Evolutionary conservation across 1,140 invertebrate genomes (phyloP), one percentile per base, ranked within the genome.

Genomic region (Homalodisca vitripennis): DNA sequence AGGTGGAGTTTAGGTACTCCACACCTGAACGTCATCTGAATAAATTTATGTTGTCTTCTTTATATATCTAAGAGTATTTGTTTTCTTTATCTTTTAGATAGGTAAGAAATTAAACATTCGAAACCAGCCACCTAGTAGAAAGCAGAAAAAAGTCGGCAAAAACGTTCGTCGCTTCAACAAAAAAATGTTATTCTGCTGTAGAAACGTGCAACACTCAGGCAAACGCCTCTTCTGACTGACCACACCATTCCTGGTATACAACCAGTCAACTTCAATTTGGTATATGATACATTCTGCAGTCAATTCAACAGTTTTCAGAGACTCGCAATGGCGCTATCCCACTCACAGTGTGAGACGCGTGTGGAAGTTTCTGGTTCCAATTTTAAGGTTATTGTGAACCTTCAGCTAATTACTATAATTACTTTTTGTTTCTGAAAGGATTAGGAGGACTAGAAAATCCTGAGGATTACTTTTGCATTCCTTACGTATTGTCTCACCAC

Each of bases 91-190:
- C 72, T 78, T 80, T 10, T 76, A 90, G 89, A 84, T 91, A 70
- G 89, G 91, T 31, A 84, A 89, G 68, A 90, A 91, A 66, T n/a
- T n/a, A n/a, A n/a, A n/a, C n/a, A 91, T 92, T 73, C 83, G 89
- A 73, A 89, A 87, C 73, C 89, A 91, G 73, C 88, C 89, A 46
- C 88, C 88, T n/a, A n/a, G 46, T 84, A 85, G 13, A 87, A 88
- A 71, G 75, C 83, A 67, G 88, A 89, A 46, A 90, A 89, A 74
- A 84, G 84, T 73, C 80, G 84, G 6, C 81, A 84, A 30, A 70
- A 66, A 64, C 69, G 71, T 14, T 65, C 63, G 3, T 67, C 55
- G n/a, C n/a, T n/a, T n/a, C n/a, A n/a, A n/a, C n/a, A n/a, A 51
- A 47, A 41, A 26, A 70, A 70, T 32, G 66, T 60, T 34, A n/a